Percentiles rank a stretch among this genome's conserved stretches.
phyloP scores from a whole-genome alignment of 2,113 vertebrate species.

The Tachycineta bicolor region DNA sequence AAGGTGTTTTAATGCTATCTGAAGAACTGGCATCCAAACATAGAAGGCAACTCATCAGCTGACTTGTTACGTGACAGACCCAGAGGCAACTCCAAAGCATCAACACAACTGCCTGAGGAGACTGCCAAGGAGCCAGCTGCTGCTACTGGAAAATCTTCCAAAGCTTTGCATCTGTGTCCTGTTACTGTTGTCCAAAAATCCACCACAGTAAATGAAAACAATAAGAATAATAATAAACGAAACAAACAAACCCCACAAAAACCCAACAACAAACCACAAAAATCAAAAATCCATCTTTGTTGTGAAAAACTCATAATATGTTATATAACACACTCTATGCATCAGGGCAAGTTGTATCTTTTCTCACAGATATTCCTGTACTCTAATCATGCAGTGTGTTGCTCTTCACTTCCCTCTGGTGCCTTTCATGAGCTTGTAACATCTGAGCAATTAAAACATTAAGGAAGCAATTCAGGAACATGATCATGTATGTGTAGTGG shows the following conservation, averaged over 20 bases:
- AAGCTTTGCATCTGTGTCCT: constrained; percentile 46
- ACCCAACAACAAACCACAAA: too few relatives aligned
- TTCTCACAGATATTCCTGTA: neutral
- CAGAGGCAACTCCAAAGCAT: constrained; percentile 40
- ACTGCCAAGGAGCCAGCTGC: constrained; percentile 63
- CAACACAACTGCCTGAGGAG: constrained; percentile 50
- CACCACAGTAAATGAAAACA: neutral
- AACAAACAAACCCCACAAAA: too few relatives aligned
- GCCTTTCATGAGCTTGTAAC: neutral
- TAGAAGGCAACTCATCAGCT: neutral
- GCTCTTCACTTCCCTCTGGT: neutral
- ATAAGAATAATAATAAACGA: neutral
- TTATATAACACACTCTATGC: neutral
- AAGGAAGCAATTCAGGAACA: neutral
- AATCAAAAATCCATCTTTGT: neutral
- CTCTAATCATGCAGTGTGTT: neutral
- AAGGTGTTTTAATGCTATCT: neutral
- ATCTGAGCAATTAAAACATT: neutral
- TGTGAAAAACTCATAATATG: neutral
- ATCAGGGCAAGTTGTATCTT: neutral
- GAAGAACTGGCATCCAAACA: neutral
- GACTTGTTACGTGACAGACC: neutral
- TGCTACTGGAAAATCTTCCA: constrained; percentile 52
- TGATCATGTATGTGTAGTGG: neutral
- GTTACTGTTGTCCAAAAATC: neutral